phyloP scores from a whole-genome alignment of 2,797 vertebrate genomes.

The Macrochelys suwanniensis region DNA sequence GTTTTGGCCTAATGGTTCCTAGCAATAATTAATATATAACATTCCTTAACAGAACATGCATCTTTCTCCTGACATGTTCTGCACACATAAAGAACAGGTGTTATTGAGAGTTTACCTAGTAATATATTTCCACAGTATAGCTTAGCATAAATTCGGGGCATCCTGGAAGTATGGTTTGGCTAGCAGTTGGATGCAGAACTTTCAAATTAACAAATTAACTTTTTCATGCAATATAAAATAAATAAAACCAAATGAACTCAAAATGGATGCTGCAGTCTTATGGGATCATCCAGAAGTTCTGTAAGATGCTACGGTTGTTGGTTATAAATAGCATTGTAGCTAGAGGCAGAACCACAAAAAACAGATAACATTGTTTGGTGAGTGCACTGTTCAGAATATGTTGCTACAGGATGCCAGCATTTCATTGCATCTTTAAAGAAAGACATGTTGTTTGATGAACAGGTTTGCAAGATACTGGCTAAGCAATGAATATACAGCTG shows the following conservation, averaged over 20 bases:
- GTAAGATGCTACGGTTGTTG: not conserved
- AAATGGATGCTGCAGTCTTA: not conserved
- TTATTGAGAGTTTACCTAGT: too few species aligned
- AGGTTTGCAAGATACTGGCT: not conserved
- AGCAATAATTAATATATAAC: too few species aligned
- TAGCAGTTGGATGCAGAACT: not conserved
- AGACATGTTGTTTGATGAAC: not conserved
- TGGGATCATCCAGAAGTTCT: not conserved
- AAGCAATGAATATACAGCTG: rapidly evolving
- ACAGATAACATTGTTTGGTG: not conserved
- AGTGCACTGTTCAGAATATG: not conserved
- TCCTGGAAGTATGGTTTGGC: too few species aligned
- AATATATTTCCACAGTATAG: too few species aligned
- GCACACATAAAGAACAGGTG: too few species aligned
- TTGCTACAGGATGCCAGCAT: not conserved
- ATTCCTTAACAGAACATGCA: too few species aligned
- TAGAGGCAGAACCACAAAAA: constrained; percentile 8
- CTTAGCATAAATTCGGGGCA: too few species aligned
- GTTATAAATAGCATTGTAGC: not conserved
- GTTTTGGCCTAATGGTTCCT: too few species aligned
- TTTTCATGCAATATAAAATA: constrained; percentile 10
- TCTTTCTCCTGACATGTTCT: too few species aligned
- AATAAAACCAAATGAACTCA: not conserved
- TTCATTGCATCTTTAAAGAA: not conserved
- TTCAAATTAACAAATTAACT: not conserved